Conservation (phyloP, 1,140 invertebrate species). For the Trachymyrmex septentrionalis region DNA sequence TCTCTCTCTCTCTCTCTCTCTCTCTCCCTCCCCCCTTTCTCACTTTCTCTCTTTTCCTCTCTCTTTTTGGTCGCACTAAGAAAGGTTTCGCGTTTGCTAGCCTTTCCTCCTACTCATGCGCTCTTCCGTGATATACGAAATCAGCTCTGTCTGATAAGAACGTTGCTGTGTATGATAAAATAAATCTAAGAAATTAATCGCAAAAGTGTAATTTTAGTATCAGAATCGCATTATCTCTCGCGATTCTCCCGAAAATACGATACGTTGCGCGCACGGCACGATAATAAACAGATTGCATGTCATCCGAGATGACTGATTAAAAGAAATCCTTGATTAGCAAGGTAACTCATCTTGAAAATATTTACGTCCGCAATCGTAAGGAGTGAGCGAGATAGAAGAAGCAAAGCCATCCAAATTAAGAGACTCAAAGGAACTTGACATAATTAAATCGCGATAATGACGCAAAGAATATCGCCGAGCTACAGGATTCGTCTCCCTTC, state of each 20-base stretch:
- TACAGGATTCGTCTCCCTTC: constrained; percentile 46
- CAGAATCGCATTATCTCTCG: not conserved
- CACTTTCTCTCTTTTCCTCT: constrained; percentile 1
- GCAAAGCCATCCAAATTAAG: constrained; percentile 71
- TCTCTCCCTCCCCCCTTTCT: not conserved
- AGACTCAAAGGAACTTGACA: constrained; percentile 80
- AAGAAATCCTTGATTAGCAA: constrained; percentile 71
- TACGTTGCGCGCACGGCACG: constrained; percentile 1
- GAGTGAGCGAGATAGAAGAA: constrained; percentile 33
- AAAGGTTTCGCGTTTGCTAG: constrained; percentile 71
- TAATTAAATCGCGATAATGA: constrained; percentile 83
- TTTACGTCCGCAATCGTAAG: constrained; percentile 62
- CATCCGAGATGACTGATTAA: constrained; percentile 67
- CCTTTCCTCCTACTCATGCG: constrained; percentile 28
- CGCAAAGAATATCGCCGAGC: constrained; percentile 79
- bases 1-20: not conserved
- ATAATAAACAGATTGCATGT: constrained; percentile 50
- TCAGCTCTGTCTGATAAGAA: constrained; percentile 18
- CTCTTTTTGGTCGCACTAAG: constrained; percentile 34
- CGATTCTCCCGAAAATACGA: not conserved
- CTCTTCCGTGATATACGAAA: constrained; percentile 25
- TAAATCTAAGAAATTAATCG: constrained; percentile 19
- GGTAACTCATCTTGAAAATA: constrained; percentile 66
- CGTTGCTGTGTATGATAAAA: constrained; percentile 12
- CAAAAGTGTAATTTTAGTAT: constrained; percentile 17